These are phyloP conservation scores for Hipposideros larvatus DNA, from an alignment of 2,797 vertebrate genomes.

Conservation along the genomic window DNA sequence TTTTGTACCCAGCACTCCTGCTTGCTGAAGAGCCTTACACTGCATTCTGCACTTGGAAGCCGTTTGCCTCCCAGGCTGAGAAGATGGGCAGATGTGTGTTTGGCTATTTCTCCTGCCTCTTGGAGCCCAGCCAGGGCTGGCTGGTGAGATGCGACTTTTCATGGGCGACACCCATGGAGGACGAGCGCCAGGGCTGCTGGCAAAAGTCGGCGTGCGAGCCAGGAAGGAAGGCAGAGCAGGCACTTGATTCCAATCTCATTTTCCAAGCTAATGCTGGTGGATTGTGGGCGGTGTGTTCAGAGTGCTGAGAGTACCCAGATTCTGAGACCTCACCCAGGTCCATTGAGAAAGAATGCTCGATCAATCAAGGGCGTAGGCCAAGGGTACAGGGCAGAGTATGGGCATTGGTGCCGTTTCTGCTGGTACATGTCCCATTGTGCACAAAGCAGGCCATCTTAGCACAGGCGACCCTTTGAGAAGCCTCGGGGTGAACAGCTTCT, in stretches of 20 bases:
- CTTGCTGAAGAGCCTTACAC: not conserved
- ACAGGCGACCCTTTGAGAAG: not conserved
- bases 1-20: not conserved
- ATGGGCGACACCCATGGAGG: not conserved
- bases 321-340: not conserved
- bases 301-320: not conserved
- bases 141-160: not conserved
- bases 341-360: not conserved
- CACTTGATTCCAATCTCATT: not conserved
- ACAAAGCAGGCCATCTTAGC: not conserved
- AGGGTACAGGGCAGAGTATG: not conserved
- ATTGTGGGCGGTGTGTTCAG: not conserved
- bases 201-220: not conserved
- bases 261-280: accelerated
- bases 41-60: not conserved
- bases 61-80: not conserved
- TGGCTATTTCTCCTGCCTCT: not conserved
- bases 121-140: not conserved
- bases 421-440: not conserved
- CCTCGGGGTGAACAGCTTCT: not conserved
- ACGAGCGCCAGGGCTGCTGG: not conserved
- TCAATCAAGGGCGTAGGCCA: not conserved
- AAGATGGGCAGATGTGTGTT: not conserved
- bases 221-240: slow-evolving; percentile 1
- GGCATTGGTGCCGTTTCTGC: not conserved